Conservation (phyloP, 2,113 vertebrate species). For the Uria aalge region DNA sequence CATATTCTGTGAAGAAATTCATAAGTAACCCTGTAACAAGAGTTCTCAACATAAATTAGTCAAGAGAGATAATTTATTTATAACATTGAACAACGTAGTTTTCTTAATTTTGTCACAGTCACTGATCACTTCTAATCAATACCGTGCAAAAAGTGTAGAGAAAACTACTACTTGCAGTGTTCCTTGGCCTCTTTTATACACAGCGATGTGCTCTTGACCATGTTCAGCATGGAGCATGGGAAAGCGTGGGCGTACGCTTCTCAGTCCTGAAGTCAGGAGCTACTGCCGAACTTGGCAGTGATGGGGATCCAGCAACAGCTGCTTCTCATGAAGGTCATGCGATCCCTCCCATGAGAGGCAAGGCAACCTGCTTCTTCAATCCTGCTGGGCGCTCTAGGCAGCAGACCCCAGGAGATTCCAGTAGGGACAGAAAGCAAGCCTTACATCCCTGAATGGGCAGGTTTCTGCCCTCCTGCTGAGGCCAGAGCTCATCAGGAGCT, state of each 20-base stretch:
- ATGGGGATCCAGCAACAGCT: background rate
- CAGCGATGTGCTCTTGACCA: fast-evolving
- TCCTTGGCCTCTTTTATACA: background rate
- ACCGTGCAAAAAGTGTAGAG: background rate
- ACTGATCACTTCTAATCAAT: background rate
- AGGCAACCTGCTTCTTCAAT: background rate
- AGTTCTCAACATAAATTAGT: background rate
- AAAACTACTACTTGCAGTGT: background rate
- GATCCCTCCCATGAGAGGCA: background rate
- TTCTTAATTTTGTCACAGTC: background rate
- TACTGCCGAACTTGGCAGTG: background rate
- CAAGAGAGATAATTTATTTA: background rate
- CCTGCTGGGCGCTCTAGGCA: background rate
- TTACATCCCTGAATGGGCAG: background rate
- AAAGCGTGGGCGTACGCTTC: background rate
- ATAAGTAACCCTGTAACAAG: background rate
- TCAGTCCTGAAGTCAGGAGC: background rate
- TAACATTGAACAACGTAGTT: background rate
- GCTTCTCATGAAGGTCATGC: background rate
- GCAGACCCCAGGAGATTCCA: background rate
- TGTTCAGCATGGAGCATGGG: background rate
- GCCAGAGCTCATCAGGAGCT: background rate
- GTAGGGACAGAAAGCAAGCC: fast-evolving
- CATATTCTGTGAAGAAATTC: background rate
- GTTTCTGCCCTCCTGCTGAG: background rate